These are phyloP conservation scores for Willowsia nigromaculata DNA, from an alignment of 2,888 invertebrate genomes.

Conservation along the genomic window DNA sequence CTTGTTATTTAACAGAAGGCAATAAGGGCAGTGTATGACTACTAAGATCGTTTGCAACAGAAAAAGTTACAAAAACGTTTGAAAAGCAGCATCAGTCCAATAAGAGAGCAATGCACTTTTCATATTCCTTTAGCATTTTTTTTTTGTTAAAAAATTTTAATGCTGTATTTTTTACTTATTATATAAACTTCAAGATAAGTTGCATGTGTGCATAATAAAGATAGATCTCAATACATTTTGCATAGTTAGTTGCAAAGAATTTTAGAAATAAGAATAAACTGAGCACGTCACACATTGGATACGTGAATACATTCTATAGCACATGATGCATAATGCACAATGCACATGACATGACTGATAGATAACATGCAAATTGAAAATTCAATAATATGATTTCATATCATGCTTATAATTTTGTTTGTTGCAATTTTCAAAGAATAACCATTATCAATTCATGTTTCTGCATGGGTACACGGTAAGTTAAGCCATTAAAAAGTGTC, in stretches of 20 bases:
- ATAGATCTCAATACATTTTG: not conserved
- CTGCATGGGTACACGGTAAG: not conserved
- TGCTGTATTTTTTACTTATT: not conserved
- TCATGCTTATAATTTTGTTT: no score
- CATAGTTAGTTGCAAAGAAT: not conserved
- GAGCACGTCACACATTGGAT: not conserved
- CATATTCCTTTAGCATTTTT: constrained; percentile 6
- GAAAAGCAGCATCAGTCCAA: not conserved
- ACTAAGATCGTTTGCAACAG: not conserved
- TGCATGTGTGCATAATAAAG: not conserved
- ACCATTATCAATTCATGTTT: no score
- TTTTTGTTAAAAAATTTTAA: constrained; percentile 21
- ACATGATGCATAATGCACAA: no score
- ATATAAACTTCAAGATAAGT: not conserved
- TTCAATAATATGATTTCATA: not conserved
- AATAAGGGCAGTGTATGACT: not conserved
- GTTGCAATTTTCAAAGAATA: no score
- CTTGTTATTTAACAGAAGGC: constrained; percentile 8
- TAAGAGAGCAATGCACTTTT: constrained; percentile 56
- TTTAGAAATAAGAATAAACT: not conserved
- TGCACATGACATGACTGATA: not conserved
- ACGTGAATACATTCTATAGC: not conserved
- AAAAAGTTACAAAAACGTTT: not conserved
- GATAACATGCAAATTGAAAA: not conserved
- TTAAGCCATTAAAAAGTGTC: constrained; percentile 23